phyloP scores from a whole-genome alignment of 2,888 invertebrate species.

The Syrista parreyssii region DNA sequence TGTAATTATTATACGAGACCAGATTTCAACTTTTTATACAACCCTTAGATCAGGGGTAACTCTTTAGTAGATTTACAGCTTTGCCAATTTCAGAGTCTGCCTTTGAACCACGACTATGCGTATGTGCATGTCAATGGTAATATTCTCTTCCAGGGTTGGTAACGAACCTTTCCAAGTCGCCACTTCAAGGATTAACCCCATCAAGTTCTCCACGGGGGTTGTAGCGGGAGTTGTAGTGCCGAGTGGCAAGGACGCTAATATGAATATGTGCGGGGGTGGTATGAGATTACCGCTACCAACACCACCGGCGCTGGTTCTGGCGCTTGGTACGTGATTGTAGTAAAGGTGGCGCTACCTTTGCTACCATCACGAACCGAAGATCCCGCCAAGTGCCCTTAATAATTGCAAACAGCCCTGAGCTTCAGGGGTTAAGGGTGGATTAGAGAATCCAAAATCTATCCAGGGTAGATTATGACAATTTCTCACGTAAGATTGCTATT shows the following conservation, averaged over 20 bases:
- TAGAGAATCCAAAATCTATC: conserved; percentile 22
- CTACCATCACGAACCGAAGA: conserved; percentile 28
- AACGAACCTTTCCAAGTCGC: not conserved
- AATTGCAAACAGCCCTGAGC: conserved; percentile 42
- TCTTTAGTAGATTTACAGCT: not conserved
- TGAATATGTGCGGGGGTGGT: conserved; percentile 26
- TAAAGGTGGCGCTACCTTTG: too few species aligned
- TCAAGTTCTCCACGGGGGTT: conserved; percentile 3
- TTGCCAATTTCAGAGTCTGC: too few species aligned
- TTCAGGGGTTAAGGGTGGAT: conserved; percentile 30
- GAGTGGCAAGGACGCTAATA: conserved; percentile 31
- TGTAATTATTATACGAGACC: not conserved
- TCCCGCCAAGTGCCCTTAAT: conserved; percentile 43
- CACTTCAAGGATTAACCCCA: conserved; percentile 9
- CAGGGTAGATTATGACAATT: not conserved
- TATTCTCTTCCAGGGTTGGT: not conserved
- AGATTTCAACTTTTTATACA: not conserved
- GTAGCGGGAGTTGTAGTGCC: conserved; percentile 5
- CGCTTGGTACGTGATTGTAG: too few species aligned
- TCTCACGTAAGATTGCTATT: not conserved
- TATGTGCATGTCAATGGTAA: not conserved
- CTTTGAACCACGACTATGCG: not conserved
- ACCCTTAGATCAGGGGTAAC: not conserved
- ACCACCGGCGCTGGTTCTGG: too few species aligned
- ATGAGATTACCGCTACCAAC: conserved; percentile 28